Percentiles rank a stretch among this genome's conserved stretches.
phyloP scores from a whole-genome alignment of 2,113 vertebrate genomes.

The Melospiza melodia region DNA sequence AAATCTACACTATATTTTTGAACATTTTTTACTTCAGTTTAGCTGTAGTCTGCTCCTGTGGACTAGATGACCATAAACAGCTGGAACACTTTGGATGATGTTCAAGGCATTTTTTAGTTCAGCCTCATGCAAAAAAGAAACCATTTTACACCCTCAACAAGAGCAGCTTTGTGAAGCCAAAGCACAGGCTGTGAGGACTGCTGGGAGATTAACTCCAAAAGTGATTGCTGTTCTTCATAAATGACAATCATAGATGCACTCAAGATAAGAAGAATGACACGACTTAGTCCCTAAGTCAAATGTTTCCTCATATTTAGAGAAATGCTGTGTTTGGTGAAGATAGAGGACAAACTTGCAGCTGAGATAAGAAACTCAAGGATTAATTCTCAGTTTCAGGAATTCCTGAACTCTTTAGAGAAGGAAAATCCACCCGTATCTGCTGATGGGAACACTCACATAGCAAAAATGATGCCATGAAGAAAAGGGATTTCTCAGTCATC shows the following conservation, averaged over 20 bases:
- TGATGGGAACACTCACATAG: background rate
- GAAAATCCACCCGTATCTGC: background rate
- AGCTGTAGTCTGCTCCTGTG: background rate
- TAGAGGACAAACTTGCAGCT: background rate
- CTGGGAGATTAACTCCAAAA: background rate
- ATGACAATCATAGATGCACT: background rate
- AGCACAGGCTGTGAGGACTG: background rate
- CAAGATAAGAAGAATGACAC: background rate
- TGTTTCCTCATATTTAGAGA: background rate
- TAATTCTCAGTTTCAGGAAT: background rate
- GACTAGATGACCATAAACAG: background rate
- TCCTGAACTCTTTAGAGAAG: background rate
- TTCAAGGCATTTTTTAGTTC: background rate
- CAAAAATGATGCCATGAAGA: background rate
- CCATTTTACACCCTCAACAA: background rate
- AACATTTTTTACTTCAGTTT: background rate
- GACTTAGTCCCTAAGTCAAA: background rate
- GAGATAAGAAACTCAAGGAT: background rate
- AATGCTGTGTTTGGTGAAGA: background rate
- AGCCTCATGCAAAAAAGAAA: background rate
- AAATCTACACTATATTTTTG: background rate
- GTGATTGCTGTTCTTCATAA: fast-evolving
- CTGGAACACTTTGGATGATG: background rate
- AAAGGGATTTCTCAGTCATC: background rate
- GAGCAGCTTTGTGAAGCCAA: background rate